Conservation (phyloP, 2,113 vertebrate genomes). For the Proteles cristata region DNA sequence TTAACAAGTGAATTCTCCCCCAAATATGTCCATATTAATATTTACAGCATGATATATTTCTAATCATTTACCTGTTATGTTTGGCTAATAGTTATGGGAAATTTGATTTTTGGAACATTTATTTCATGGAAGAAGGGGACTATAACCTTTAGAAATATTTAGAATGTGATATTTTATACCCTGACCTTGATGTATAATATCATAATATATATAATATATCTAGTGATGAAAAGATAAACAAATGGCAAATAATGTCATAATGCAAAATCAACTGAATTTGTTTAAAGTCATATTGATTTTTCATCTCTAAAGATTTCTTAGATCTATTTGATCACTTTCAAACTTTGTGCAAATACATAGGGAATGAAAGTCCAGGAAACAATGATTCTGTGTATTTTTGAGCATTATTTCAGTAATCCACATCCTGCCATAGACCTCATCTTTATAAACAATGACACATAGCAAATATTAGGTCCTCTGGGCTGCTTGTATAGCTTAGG, state of each 20-base stretch:
- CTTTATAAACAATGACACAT: constrained; percentile 22
- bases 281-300: constrained; percentile 49
- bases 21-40: background rate
- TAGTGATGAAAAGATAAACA: constrained; percentile 37
- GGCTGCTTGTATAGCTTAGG: background rate
- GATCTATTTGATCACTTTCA: constrained; percentile 30
- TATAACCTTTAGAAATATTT: constrained; percentile 28
- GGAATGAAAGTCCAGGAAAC: background rate
- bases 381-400: background rate
- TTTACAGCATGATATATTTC: constrained; percentile 14
- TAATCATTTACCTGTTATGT: constrained; percentile 10
- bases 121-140: background rate
- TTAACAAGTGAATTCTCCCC: background rate
- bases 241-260: background rate
- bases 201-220: background rate
- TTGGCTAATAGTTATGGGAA: background rate
- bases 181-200: background rate
- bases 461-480: constrained; percentile 13
- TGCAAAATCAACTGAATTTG: constrained; percentile 16
- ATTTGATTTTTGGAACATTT: background rate
- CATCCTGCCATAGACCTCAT: background rate
- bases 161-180: background rate
- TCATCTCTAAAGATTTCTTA: constrained; percentile 16
- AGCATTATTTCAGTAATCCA: constrained; percentile 14
- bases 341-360: constrained; percentile 15